These are phyloP conservation scores for Saimiri boliviensis DNA, from an alignment of 2,113 vertebrate species.

Conservation along the genomic window DNA sequence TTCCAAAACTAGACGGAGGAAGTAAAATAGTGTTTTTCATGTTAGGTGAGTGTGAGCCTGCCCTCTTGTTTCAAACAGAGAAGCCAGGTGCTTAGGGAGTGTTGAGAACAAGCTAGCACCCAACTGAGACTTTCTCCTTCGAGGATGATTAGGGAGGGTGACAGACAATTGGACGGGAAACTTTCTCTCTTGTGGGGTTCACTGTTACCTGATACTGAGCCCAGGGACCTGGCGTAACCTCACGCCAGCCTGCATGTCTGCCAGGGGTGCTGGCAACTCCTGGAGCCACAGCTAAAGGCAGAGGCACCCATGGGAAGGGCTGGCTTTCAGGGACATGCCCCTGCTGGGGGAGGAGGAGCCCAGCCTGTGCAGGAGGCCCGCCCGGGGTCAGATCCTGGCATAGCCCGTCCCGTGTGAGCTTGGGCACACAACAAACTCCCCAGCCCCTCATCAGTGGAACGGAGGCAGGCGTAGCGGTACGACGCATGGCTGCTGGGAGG, in stretches of 20 bases:
- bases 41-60: fast-evolving
- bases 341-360: neutral
- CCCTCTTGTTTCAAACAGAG: neutral
- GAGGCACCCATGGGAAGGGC: fast-evolving
- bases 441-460: neutral
- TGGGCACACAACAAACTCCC: too few relatives aligned
- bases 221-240: fast-evolving
- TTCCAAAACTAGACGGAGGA: neutral
- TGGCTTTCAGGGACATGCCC: neutral
- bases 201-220: fast-evolving
- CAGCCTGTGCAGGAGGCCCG: neutral
- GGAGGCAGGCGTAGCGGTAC: fast-evolving
- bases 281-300: fast-evolving
- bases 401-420: neutral
- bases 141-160: neutral
- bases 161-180: fast-evolving
- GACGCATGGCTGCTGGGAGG: fast-evolving
- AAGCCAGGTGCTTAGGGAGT: fast-evolving
- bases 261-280: fast-evolving
- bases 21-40: fast-evolving
- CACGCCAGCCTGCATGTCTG: neutral
- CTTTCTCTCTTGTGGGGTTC: fast-evolving
- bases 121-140: fast-evolving
- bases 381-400: neutral
- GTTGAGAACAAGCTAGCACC: too few relatives aligned